Evolutionary conservation across 2,888 invertebrate genomes (phyloP).

Genomic region (Amiota minor): DNA sequence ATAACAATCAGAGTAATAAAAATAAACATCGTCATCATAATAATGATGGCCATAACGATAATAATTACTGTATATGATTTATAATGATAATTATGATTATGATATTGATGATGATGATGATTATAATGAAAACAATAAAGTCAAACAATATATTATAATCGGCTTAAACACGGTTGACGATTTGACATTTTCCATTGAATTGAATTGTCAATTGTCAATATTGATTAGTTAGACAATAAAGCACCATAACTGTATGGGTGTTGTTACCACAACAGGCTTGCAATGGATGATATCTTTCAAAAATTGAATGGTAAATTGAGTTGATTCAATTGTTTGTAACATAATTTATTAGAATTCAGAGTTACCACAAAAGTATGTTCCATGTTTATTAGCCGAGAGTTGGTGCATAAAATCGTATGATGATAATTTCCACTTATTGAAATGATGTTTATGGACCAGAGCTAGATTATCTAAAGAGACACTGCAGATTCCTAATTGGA

Average conservation of each 20-base stretch:
- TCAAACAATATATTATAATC: slow-evolving; percentile 51
- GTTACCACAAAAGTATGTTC: no score
- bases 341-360: no score
- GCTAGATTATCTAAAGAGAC: no score
- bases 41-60: slow-evolving; percentile 33
- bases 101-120: slow-evolving; percentile 28
- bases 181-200: slow-evolving; percentile 54
- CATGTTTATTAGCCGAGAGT: no score
- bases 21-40: background rate
- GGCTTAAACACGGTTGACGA: slow-evolving; percentile 53
- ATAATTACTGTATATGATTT: slow-evolving; percentile 16
- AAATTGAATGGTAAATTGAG: no score
- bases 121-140: slow-evolving; percentile 17
- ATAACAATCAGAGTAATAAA: slow-evolving; percentile 7
- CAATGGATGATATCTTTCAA: no score
- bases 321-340: no score
- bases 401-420: no score
- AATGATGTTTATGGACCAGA: no score
- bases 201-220: slow-evolving; percentile 54
- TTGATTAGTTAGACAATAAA: background rate
- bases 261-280: background rate
- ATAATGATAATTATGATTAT: slow-evolving; percentile 6
- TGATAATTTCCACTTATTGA: no score
- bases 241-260: background rate
- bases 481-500: no score